Evolutionary conservation across 2,888 invertebrate genomes (phyloP).

Genomic region (Ennomos quercinarius): DNA sequence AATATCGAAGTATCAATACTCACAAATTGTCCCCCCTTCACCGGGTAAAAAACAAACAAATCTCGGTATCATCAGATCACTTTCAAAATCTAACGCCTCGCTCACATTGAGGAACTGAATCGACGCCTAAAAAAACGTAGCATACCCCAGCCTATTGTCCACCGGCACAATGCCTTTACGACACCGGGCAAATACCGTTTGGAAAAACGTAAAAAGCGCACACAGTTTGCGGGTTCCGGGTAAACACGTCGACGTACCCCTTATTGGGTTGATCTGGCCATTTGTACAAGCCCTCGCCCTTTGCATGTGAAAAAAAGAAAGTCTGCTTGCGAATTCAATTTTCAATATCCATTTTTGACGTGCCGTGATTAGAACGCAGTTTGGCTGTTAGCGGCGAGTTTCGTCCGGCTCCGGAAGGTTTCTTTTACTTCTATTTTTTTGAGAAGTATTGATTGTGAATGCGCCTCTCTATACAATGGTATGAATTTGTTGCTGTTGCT

Average conservation of each 20-base stretch:
- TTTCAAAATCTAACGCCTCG: constrained; percentile 62
- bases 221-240: constrained; percentile 80
- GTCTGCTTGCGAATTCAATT: constrained; percentile 76
- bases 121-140: constrained; percentile 57
- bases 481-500: constrained; percentile 2
- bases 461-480: constrained; percentile 5
- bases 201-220: constrained; percentile 78
- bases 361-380: constrained; percentile 84
- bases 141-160: constrained; percentile 75
- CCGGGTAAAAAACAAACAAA: constrained; percentile 29
- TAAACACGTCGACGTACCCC: constrained; percentile 81
- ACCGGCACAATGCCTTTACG: constrained; percentile 80
- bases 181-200: constrained; percentile 83
- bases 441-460: constrained; percentile 56
- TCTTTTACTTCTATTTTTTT: constrained; percentile 63
- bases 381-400: constrained; percentile 77
- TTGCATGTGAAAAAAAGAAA: constrained; percentile 71
- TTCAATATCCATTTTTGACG: constrained; percentile 84
- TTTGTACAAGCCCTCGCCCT: constrained; percentile 78
- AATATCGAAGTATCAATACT: not conserved
- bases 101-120: constrained; percentile 46
- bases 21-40: constrained; percentile 10
- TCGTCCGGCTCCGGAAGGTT: constrained; percentile 46
- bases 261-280: constrained; percentile 84
- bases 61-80: constrained; percentile 44